Evolutionary conservation across 2,113 vertebrate genomes (phyloP).

Genomic region (Arothron firmamentum): DNA sequence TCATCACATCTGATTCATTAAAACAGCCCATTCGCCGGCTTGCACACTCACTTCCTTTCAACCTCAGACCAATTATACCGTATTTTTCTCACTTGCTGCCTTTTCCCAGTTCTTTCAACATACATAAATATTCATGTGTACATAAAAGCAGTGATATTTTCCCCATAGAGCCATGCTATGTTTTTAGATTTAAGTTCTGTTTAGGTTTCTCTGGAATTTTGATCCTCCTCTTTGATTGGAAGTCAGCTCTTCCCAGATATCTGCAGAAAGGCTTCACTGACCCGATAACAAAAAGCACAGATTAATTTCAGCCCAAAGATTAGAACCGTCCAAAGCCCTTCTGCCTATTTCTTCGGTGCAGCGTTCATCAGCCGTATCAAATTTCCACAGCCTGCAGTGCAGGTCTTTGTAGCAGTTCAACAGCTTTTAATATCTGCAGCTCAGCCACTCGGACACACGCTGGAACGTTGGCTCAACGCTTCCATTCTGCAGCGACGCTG

Average conservation of each 20-base stretch:
- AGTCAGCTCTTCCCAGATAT: too few relatives aligned
- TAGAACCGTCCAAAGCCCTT: slow-evolving; percentile 37
- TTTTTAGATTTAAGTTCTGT: neutral
- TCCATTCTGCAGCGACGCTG: slow-evolving; percentile 11
- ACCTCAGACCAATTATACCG: slow-evolving; percentile 56
- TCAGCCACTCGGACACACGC: slow-evolving; percentile 45
- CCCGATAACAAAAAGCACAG: neutral
- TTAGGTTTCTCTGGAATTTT: neutral
- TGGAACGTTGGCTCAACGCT: slow-evolving; percentile 29
- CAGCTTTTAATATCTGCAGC: slow-evolving; percentile 56
- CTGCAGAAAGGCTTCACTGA: too few relatives aligned
- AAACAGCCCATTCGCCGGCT: slow-evolving; percentile 41
- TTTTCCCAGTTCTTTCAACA: neutral
- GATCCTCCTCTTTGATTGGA: too few relatives aligned
- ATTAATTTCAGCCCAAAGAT: slow-evolving; percentile 27
- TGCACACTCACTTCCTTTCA: slow-evolving; percentile 59
- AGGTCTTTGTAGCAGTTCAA: slow-evolving; percentile 52
- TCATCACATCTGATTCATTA: slow-evolving; percentile 68
- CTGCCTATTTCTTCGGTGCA: slow-evolving; percentile 17
- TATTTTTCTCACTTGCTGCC: slow-evolving; percentile 4
- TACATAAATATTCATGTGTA: neutral
- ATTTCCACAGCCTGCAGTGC: slow-evolving; percentile 46
- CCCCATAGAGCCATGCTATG: neutral
- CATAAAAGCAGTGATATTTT: neutral
- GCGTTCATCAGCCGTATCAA: slow-evolving; percentile 58